Evolutionary conservation across 2,113 vertebrate genomes (phyloP).

Genomic region (Stegostoma tigrinum): DNA sequence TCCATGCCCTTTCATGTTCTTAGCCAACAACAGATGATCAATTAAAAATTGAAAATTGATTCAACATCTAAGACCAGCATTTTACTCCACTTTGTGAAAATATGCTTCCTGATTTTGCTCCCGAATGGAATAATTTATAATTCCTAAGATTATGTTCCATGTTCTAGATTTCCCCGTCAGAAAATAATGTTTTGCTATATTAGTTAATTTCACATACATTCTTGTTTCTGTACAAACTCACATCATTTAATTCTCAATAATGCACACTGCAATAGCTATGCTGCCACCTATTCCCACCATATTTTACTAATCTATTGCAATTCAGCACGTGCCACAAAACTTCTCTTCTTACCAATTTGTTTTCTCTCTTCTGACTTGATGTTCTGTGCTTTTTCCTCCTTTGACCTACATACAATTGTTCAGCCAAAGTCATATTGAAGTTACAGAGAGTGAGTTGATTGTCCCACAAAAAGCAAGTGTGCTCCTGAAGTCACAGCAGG

Average conservation of each 20-base stretch:
- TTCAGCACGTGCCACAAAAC: too few relatives aligned
- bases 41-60: not conserved
- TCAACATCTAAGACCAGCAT: not conserved
- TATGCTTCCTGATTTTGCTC: too few relatives aligned
- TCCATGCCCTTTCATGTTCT: not conserved
- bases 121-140: not conserved
- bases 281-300: not conserved
- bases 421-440: conserved; percentile 50
- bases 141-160: not conserved
- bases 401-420: conserved; percentile 48
- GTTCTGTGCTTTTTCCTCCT: conserved; percentile 40
- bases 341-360: not conserved
- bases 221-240: not conserved
- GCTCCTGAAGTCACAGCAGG: conserved; percentile 49
- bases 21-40: not conserved
- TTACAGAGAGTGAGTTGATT: conserved; percentile 45
- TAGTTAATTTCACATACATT: not conserved
- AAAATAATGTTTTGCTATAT: not conserved
- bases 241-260: not conserved
- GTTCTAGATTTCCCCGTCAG: not conserved
- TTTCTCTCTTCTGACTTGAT: not conserved
- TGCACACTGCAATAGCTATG: not conserved
- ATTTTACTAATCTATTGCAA: not conserved
- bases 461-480: conserved; percentile 49
- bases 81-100: not conserved